Base-by-base conservation (phyloP, 2,797 vertebrate genomes). In the Urosaurus nigricauda region DNA sequence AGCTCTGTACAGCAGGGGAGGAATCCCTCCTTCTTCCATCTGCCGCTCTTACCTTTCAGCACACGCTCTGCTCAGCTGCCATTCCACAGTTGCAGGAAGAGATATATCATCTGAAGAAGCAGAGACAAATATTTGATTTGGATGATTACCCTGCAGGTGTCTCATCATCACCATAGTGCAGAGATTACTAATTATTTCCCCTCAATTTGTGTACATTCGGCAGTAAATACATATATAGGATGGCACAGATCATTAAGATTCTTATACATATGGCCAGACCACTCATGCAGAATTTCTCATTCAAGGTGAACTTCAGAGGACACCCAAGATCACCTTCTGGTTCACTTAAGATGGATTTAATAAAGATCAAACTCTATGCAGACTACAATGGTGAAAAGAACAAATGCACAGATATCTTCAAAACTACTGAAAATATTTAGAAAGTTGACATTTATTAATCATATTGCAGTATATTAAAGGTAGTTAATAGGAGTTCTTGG, bases 91-190 rank as follows among this genome's bases (percentile, higher is more conserved):
- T 94, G 90, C 92, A 93, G 92, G 91, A 95, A 94, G 90, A 96
- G 90, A 95, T 84, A 93, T 89, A 90, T 96, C 90, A 92, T 93
- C 92, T 88, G 94, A 95, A 95, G 94, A 95, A 94, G 87, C 89
- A 0, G 92, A 96, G 94, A 94, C 94, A 97, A 97, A 96, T 96
- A 97, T 96, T 97, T 97, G 95, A 96, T 96, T 96, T 97, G 93
- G 95, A 94, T 96, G 92, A 97, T 97, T 96, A 97, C 95, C 92
- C 91, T 95, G 96, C 96, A 97, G 96, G 95, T 97, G 95, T 96
- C 94, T 97, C 93, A 96, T 96, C 95, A 96, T 93, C 85, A 71
- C 88, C 14, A 85, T 75, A 85, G 92, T 90, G 91, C 89, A 93
- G 93, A 86, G 95, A 95, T 96, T 95, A 92, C 92, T 96, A 94